Evolutionary conservation across 1,140 invertebrate species (phyloP).

Genomic region (Drosophila ercepeae): DNA sequence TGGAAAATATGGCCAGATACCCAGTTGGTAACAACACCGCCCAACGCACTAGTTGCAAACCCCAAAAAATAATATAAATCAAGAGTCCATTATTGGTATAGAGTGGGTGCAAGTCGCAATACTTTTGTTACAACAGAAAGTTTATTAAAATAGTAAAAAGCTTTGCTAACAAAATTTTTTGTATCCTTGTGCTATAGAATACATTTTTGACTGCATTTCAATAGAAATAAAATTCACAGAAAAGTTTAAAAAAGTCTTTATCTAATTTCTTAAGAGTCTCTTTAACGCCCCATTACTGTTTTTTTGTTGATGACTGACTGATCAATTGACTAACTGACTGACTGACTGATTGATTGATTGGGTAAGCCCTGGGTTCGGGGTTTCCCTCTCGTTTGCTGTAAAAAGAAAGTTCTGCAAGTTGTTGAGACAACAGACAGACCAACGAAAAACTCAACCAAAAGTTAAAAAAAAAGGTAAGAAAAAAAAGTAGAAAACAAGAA

Average conservation of each 20-base stretch:
- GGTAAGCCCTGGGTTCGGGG: conserved; percentile 21
- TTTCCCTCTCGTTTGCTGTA: conserved; percentile 40
- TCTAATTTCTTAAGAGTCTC: not conserved
- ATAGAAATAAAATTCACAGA: too few species aligned
- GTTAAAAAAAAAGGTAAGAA: conserved; percentile 10
- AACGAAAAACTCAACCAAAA: conserved; percentile 24
- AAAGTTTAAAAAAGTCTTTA: not conserved
- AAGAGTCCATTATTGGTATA: not conserved
- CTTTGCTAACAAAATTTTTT: too few species aligned
- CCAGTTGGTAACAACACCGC: conserved; percentile 4
- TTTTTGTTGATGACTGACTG: conserved; percentile 55
- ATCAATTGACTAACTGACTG: conserved; percentile 52
- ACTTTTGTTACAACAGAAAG: too few species aligned
- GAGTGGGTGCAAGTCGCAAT: too few species aligned
- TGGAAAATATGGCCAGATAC: conserved; percentile 24
- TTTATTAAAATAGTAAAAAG: not conserved
- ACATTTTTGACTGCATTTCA: too few species aligned
- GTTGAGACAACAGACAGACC: conserved; percentile 35
- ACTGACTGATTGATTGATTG: conserved; percentile 51
- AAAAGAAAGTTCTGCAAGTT: conserved; percentile 57
- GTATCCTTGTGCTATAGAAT: too few species aligned
- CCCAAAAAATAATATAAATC: not conserved
- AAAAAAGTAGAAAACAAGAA: conserved; percentile 30
- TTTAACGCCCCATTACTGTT: conserved; percentile 12
- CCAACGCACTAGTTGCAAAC: conserved; percentile 19